Conservation (phyloP, 92 coral and sea anemone genomes). For the Heteractis magnifica region DNA sequence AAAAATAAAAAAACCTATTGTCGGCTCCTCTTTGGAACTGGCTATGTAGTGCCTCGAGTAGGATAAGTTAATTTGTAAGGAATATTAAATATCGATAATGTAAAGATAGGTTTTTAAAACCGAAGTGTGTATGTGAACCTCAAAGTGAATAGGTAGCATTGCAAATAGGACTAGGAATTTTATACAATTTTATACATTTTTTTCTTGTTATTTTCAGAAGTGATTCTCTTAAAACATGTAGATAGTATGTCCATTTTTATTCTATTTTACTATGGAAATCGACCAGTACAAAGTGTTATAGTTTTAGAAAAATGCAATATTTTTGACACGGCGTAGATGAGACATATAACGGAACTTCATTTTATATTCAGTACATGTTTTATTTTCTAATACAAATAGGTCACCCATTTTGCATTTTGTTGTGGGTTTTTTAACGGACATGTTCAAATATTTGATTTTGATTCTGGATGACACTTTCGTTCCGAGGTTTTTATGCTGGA, state of each 20-base stretch:
- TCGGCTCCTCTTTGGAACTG: neutral
- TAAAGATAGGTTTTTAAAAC: conserved; percentile 3
- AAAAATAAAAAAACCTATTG: neutral
- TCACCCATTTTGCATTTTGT: neutral
- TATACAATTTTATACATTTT: neutral
- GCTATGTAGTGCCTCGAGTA: neutral
- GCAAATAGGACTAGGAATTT: neutral
- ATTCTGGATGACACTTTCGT: neutral
- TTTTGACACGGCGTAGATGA: neutral
- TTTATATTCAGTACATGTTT: neutral
- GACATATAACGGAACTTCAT: neutral
- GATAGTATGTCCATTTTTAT: neutral
- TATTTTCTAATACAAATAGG: neutral
- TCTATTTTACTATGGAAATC: neutral
- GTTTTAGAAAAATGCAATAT: neutral
- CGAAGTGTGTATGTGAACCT: neutral
- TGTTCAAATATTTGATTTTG: no score
- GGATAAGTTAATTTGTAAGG: neutral
- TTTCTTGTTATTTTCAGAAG: neutral
- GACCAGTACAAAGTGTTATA: neutral
- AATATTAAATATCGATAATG: neutral
- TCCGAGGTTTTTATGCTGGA: neutral
- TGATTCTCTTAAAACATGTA: neutral
- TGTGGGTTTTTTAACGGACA: no score
- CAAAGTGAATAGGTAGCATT: neutral